Base-by-base conservation (phyloP, 2,797 vertebrate species). In the Hozukius guyotensis region DNA sequence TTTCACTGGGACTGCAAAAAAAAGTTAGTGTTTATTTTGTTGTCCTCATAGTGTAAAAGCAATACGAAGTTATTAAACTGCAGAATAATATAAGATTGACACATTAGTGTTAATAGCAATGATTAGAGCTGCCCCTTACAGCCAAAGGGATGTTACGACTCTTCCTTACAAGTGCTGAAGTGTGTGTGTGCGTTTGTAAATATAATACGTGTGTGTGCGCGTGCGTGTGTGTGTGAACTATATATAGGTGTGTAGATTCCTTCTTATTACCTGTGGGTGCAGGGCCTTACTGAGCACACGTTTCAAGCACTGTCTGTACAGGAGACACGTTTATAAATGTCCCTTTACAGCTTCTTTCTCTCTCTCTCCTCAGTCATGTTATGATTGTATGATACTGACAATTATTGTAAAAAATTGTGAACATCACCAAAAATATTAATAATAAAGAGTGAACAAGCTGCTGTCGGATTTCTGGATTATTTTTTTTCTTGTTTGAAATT, bases 401-500 rank as follows among this genome's bases (percentile, higher is more conserved):
- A 70, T 42, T 74, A 77, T 36, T 88, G 77, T 87, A 81, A 80
- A 84, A 38, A 75, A 80, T 29, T 80, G 77, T 90, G 76, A 78
- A 77, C 81, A 81, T 81, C 74, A 87, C 80, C 36, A 75, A 49
- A 76, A 84, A 80, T 88, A 77, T 73, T 89, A 78, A 65, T 65
- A 93, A 91, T 93, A 94, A 94, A 93, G 83, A 82, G 27, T 83
- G 25, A 64, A 88, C 66, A 86, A 86, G 62, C 73, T 65, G 34
- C 27, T 74, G 68, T 53, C 2, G 5, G 29, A 18, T 75, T 46
- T 71, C 20, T 82, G 25, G 9, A 27, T 67, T 77, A 63, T 72
- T 75, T 64, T 67, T 22, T 31, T 31, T 36, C 1, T 2, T 56
- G 53, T 56, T 56, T 12, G 22, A 56, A 22, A 22, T 53, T 53